Evolutionary conservation across 2,113 vertebrate genomes (phyloP), one percentile per base, ranked within the genome.

Genomic region (Porphyrio hochstetteri): DNA sequence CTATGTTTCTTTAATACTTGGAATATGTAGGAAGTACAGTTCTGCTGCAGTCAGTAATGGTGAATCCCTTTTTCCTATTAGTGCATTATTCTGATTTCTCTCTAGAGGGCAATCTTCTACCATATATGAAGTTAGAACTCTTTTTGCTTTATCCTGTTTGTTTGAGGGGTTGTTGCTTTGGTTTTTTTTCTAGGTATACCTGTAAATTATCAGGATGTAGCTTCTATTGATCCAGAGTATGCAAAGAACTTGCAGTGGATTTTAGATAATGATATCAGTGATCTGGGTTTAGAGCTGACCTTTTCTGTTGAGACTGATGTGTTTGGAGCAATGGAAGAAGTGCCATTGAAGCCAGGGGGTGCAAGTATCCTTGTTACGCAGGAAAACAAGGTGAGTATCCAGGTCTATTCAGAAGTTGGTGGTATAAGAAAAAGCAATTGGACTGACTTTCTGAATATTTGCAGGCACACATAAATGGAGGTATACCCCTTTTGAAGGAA

Each of bases 221-320:
- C 99, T 10, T 99, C 99, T 95, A 99, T 99, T 82, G 99, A 99
- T 98, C 99, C 99, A 79, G 99, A 99, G 89, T 99, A 99, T 92
- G 99, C 99, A 48, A 99, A 99, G 97, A 99, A 99, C 95, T 97
- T 99, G 81, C 99, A 99, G 88, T 99, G 99, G 99, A 99, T 99
- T 97, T 98, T 99, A 97, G 99, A 99, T 98, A 99, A 99, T 86
- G 99, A 99, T 97, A 99, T 99, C 97, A 99, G 99, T 95, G 99
- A 99, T 92, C 97, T 99, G 90, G 99, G 99, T 88, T 98, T 99
- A 89, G 99, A 99, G 95, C 98, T 99, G 57, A 99, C 99, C 35
- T 99, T 99, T 92, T 99, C 99, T 63, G 99, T 99, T 53, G 99
- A 99, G 96, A 99, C 99, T 0, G 99, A 99, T 79, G 99, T 99